phyloP scores from a whole-genome alignment of 2,797 vertebrate genomes.

The Cercopithecus hamlyni region DNA sequence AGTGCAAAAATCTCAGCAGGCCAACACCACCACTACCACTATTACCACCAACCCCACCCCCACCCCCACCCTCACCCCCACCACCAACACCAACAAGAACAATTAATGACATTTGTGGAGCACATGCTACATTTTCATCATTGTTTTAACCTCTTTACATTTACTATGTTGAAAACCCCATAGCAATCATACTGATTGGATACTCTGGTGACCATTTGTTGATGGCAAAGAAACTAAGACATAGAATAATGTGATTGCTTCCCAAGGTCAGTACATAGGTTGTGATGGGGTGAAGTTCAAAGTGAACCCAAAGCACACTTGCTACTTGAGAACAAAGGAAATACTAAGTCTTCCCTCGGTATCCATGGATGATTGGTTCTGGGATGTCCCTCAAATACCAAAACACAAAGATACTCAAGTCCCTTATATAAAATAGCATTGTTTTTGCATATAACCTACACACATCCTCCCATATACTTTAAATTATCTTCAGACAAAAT shows the following conservation, averaged over 20 bases:
- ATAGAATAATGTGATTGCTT: neutral
- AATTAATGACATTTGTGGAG: neutral
- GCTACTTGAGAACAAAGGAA: neutral
- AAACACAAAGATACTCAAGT: neutral
- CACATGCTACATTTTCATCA: neutral
- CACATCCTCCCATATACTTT: neutral
- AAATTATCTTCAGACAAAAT: neutral
- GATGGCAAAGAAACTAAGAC: neutral
- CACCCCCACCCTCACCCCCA: neutral
- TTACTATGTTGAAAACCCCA: neutral
- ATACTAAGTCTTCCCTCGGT: neutral
- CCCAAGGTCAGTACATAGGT: too few relatives aligned
- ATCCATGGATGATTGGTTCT: too few relatives aligned
- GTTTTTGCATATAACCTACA: neutral
- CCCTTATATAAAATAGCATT: neutral
- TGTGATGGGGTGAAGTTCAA: neutral
- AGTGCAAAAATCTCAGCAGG: neutral
- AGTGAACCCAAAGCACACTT: neutral
- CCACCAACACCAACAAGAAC: too few relatives aligned
- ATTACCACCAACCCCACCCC: neutral
- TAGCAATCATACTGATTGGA: neutral
- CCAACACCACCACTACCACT: accelerated
- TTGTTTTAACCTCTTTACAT: neutral
- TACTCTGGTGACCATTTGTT: neutral
- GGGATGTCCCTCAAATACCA: neutral